phyloP scores from a whole-genome alignment of 2,113 vertebrate genomes.

The Cryptomyrus ogoouensis region DNA sequence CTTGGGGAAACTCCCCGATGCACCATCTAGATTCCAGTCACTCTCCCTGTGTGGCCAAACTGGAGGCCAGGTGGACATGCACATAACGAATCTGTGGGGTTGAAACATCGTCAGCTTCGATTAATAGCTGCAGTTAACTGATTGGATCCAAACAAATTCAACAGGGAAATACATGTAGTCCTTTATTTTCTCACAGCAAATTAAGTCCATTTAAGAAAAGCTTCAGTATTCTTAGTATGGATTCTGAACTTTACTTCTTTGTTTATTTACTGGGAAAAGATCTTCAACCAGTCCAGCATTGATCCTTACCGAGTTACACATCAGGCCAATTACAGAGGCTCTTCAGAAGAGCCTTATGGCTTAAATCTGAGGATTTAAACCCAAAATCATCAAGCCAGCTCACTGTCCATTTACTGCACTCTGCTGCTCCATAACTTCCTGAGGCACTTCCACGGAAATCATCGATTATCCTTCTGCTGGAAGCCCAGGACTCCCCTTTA shows the following conservation, averaged over 20 bases:
- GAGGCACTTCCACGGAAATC: neutral
- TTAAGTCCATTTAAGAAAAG: neutral
- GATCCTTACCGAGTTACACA: neutral
- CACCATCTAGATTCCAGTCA: neutral
- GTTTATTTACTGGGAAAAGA: neutral
- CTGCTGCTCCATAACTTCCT: neutral
- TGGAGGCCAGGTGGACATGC: too few species aligned
- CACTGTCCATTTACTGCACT: neutral
- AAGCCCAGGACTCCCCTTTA: conserved; percentile 31
- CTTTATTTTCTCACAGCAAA: neutral
- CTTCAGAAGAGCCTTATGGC: neutral
- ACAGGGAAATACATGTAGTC: neutral
- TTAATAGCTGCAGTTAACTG: neutral
- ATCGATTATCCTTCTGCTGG: conserved; percentile 4
- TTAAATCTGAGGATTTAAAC: neutral
- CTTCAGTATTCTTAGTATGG: neutral
- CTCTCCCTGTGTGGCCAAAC: neutral
- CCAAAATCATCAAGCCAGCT: neutral
- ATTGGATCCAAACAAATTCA: neutral
- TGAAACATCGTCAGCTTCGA: neutral
- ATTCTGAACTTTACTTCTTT: neutral
- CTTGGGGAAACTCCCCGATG: neutral
- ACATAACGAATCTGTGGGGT: neutral
- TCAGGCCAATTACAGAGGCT: neutral
- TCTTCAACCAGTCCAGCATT: neutral